phyloP scores from a whole-genome alignment of 2,888 invertebrate genomes.

The Cyclophora punctaria region DNA sequence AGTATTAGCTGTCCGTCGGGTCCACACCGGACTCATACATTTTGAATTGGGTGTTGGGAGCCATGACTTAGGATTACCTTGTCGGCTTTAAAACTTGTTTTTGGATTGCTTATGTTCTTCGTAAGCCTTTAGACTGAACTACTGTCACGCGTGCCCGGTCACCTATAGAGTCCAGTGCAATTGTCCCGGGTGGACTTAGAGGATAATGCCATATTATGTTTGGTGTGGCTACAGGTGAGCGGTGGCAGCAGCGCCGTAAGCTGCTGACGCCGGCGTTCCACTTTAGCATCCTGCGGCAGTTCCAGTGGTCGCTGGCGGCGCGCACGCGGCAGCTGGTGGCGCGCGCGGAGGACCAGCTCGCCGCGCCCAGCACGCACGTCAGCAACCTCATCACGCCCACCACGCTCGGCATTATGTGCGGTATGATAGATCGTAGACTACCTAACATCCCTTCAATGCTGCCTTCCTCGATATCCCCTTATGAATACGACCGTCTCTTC shows the following conservation, averaged over 20 bases:
- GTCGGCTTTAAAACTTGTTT: too few species aligned
- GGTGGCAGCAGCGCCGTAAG: conserved; percentile 49
- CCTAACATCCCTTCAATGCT: too few species aligned
- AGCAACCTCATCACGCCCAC: conserved; percentile 48
- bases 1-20: too few species aligned
- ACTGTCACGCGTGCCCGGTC: too few species aligned
- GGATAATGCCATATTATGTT: too few species aligned
- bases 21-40: too few species aligned
- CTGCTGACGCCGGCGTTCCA: conserved; percentile 52
- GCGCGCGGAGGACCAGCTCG: conserved; percentile 17
- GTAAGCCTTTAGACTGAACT: too few species aligned
- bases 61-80: too few species aligned
- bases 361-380: conserved; percentile 39
- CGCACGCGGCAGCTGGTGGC: conserved; percentile 30
- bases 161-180: too few species aligned
- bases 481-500: conserved; percentile 1
- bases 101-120: too few species aligned
- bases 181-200: too few species aligned
- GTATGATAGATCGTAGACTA: conserved; percentile 6
- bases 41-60: too few species aligned
- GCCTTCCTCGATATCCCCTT: neutral
- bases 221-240: conserved; percentile 23
- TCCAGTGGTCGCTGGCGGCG: conserved; percentile 34
- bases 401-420: conserved; percentile 18
- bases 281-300: conserved; percentile 44